Conservation (phyloP, 1,140 invertebrate species). For the Drosophila bifasciata region DNA sequence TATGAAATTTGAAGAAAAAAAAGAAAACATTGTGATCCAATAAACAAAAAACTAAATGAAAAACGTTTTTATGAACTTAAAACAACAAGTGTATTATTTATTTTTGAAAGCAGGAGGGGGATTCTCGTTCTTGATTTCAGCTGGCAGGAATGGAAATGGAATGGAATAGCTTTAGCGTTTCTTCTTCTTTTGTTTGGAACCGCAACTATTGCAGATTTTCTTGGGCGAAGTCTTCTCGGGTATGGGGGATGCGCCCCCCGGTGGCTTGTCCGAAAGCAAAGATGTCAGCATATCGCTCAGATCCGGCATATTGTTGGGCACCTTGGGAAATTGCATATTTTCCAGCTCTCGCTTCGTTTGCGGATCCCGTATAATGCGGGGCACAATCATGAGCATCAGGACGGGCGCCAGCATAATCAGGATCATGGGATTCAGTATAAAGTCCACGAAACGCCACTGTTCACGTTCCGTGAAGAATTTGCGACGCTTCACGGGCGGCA, state of each 20-base stretch:
- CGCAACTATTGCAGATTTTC: no score
- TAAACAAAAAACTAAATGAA: slow-evolving; percentile 70
- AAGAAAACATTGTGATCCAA: slow-evolving; percentile 79
- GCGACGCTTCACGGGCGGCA: slow-evolving; percentile 91
- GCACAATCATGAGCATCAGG: slow-evolving; percentile 94
- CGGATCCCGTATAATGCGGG: slow-evolving; percentile 97
- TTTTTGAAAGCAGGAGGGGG: not conserved
- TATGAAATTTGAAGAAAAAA: slow-evolving; percentile 65
- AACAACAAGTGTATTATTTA: slow-evolving; percentile 6
- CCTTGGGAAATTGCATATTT: slow-evolving; percentile 86
- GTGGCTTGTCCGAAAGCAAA: slow-evolving; percentile 87
- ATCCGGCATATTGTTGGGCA: slow-evolving; percentile 89
- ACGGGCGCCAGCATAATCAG: slow-evolving; percentile 98
- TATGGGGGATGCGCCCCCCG: not conserved
- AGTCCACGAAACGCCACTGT: slow-evolving; percentile 95
- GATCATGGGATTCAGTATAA: slow-evolving; percentile 97
- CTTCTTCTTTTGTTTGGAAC: not conserved
- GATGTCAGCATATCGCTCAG: slow-evolving; percentile 94
- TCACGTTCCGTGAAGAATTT: slow-evolving; percentile 96
- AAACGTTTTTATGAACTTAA: slow-evolving; percentile 70
- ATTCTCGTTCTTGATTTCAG: not conserved
- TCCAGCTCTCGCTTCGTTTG: slow-evolving; percentile 97
- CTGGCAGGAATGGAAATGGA: not conserved
- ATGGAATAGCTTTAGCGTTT: not conserved
- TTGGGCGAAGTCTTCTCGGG: slow-evolving; percentile 13